phyloP scores from a whole-genome alignment of 23 tunicate species.

The Ascidia mentula region DNA sequence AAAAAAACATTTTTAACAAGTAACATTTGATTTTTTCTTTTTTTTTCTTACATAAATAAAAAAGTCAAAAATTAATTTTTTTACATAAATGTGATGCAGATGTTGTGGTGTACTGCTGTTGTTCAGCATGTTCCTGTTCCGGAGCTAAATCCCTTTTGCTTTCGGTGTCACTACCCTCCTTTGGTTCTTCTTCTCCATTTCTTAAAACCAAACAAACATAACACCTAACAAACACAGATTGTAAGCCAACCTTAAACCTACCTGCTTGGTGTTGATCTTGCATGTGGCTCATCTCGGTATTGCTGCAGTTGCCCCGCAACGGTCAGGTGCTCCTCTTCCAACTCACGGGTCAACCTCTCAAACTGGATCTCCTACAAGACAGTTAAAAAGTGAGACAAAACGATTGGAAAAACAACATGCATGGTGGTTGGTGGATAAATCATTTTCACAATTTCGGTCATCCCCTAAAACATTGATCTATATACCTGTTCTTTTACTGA shows the following conservation, averaged over 20 bases:
- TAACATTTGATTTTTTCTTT: background rate
- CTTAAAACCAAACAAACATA: background rate
- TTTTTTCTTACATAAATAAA: background rate
- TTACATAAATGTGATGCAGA: background rate
- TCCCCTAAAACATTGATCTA: too few species aligned
- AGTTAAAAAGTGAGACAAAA: background rate
- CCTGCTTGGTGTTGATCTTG: background rate
- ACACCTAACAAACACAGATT: background rate
- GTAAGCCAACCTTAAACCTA: background rate
- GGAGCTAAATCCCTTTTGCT: constrained; percentile 39
- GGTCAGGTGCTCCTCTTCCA: constrained; percentile 56
- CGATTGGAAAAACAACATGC: too few species aligned
- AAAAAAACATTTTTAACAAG: too few species aligned
- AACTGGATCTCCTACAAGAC: constrained; percentile 57
- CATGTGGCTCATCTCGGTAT: constrained; percentile 8
- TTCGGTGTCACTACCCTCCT: constrained; percentile 65
- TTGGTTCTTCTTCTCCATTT: constrained; percentile 19
- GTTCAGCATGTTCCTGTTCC: background rate
- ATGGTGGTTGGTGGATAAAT: background rate
- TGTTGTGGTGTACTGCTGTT: background rate
- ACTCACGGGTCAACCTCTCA: constrained; percentile 52
- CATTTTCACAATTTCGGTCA: background rate
- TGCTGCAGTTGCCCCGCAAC: constrained; percentile 57
- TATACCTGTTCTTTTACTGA: constrained; percentile 74
- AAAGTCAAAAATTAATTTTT: background rate